Evolutionary conservation across 2,888 invertebrate species (phyloP).

Genomic region (Andrena trimmerana): DNA sequence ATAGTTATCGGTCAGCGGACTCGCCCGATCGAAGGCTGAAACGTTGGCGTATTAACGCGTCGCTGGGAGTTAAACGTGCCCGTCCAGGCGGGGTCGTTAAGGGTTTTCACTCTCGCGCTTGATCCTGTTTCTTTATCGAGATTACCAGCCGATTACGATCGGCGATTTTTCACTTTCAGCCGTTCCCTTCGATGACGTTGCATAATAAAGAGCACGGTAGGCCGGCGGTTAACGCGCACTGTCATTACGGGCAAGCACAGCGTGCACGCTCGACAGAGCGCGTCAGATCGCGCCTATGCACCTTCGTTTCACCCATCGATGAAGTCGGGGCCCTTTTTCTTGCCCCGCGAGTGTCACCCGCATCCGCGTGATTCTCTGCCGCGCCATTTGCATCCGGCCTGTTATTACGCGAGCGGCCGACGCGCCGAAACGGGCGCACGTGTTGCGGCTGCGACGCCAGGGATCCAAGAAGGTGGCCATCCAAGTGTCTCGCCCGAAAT

Average conservation of each 20-base stretch:
- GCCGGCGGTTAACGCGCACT: conserved; percentile 40
- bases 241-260: conserved; percentile 52
- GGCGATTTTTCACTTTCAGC: conserved; percentile 58
- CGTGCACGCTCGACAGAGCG: conserved; percentile 40
- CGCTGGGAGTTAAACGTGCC: too few species aligned
- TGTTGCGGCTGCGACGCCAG: too few species aligned
- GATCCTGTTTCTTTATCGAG: not conserved
- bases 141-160: conserved; percentile 40
- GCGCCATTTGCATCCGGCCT: too few species aligned
- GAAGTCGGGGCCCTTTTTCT: too few species aligned
- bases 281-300: conserved; percentile 39
- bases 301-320: conserved; percentile 15
- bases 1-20: not conserved
- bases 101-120: conserved; percentile 13
- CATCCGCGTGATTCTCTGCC: too few species aligned
- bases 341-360: too few species aligned
- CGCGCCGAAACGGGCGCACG: too few species aligned
- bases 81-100: not conserved
- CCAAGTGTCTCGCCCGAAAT: not conserved
- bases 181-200: conserved; percentile 46
- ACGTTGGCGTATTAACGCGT: too few species aligned
- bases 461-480: too few species aligned
- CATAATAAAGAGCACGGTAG: conserved; percentile 45
- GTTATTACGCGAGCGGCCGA: too few species aligned
- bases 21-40: too few species aligned